These are phyloP conservation scores for Orbicella faveolata DNA, from an alignment of 64 coral and sea anemone species.

Conservation along the genomic window DNA sequence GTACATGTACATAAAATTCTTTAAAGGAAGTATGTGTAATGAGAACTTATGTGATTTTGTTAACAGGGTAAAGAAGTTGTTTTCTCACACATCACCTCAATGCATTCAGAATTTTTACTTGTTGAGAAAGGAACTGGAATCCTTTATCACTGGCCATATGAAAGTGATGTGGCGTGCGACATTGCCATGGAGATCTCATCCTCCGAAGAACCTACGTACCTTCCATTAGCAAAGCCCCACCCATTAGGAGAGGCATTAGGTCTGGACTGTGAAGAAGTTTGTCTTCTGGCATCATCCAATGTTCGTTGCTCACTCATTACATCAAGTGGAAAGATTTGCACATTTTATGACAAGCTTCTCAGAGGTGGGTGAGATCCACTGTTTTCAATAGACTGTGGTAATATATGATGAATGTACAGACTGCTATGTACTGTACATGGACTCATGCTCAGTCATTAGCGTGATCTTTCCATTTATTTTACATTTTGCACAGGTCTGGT, in stretches of 20 bases:
- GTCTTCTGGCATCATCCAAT: conserved; percentile 45
- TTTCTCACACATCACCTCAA: conserved; percentile 77
- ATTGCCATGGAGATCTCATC: conserved; percentile 45
- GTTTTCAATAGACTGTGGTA: too few species aligned
- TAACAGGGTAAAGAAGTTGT: conserved; percentile 54
- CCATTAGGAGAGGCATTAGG: conserved; percentile 58
- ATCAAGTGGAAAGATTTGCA: conserved; percentile 88
- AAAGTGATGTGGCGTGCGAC: not conserved
- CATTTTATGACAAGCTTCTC: conserved; percentile 88
- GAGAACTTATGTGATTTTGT: not conserved
- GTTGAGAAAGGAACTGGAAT: conserved; percentile 76
- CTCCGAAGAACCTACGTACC: not conserved
- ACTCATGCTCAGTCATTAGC: too few species aligned
- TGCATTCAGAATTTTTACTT: conserved; percentile 84
- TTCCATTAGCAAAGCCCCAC: conserved; percentile 62
- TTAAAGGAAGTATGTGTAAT: too few species aligned
- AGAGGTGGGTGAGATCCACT: conserved; percentile 47
- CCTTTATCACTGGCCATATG: conserved; percentile 86
- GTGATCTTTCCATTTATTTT: too few species aligned
- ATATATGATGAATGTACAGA: too few species aligned
- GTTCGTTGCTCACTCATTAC: conserved; percentile 86
- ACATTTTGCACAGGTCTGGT: too few species aligned
- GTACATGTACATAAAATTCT: too few species aligned
- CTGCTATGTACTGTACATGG: too few species aligned
- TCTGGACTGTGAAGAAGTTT: conserved; percentile 58